Base-by-base conservation (phyloP, 1,140 invertebrate genomes). In the Magallana gigas region DNA sequence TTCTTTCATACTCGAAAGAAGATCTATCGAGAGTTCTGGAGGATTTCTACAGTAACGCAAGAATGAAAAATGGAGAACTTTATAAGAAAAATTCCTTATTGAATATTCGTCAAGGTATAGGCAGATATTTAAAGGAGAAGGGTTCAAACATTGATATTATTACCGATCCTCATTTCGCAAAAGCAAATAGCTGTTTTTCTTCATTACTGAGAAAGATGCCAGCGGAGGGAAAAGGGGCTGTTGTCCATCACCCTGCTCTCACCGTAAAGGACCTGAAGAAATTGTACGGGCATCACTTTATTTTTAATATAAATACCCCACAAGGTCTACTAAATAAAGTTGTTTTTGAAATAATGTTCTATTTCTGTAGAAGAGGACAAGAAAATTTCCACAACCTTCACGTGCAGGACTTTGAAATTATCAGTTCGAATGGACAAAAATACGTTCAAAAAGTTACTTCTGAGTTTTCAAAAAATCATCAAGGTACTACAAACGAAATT, bases 391-490 rank as follows among this genome's bases (percentile, higher is more conserved):
- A 57, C n/a, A 57, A 11, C 16, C 81, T 82, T 11, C 29, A 18
- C 11, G 80, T 82, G 5, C 12, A 16, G 56, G 76, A 82, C 36
- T 86, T 86, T 64, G 23, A 48, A 18, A 64, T 83, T 57, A 36
- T 9, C 5, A 59, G 62, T 86, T 14, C 9, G 7, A 82, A 82
- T 57, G 80, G 18, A 18, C 36, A 48, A 56, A 81, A n/a, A 56
- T 86, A 57, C 81, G 76, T 83, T 16, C 8, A 64, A 62, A 83
- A 86, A 62, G 6, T 11, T 23, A 62, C 59, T 12, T n/a, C 59
- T 14, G 85, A 87, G 48, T 71, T 83, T 16, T 36, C 76, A 60
- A 83, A 87, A 87, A 87, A 87, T 16, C 85, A 87, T 16, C 85
- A 87, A 57, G 85, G 85, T 11, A 57, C 14, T 36, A 36, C 36